phyloP scores from a whole-genome alignment of 2,888 invertebrate species.

The Leucania comma region DNA sequence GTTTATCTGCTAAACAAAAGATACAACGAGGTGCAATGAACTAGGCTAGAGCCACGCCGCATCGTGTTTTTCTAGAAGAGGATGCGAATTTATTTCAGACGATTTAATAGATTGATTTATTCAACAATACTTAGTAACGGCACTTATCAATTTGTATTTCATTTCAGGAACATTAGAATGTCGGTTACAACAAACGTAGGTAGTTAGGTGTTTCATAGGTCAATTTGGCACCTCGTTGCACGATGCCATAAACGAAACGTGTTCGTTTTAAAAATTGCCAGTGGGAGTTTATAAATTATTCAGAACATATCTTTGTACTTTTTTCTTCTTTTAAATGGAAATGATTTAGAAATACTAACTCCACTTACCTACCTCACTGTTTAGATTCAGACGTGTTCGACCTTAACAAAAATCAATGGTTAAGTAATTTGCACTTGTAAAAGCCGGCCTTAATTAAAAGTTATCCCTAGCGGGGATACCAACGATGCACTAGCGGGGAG shows the following conservation, averaged over 20 bases:
- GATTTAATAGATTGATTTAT: conserved; percentile 5
- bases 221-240: conserved; percentile 54
- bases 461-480: not conserved
- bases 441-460: conserved; percentile 24
- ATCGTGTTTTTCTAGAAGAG: conserved; percentile 22
- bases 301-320: conserved; percentile 6
- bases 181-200: conserved; percentile 6
- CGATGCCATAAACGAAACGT: conserved; percentile 29
- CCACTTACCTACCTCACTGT: conserved; percentile 4
- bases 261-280: conserved; percentile 24
- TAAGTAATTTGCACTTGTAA: not conserved
- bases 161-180: conserved; percentile 2
- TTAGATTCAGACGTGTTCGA: not conserved
- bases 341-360: not conserved
- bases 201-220: conserved; percentile 35
- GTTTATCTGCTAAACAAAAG: conserved; percentile 43
- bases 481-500: conserved; percentile 9
- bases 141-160: conserved; percentile 12
- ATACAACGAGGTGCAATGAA: conserved; percentile 45
- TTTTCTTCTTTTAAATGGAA: not conserved
- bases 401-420: not conserved
- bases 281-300: conserved; percentile 27
- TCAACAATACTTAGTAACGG: not conserved
- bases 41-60: conserved; percentile 8
- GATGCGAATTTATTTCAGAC: conserved; percentile 1